Base-by-base conservation (phyloP, 2,797 vertebrate genomes). In the Gambelia wislizenii region DNA sequence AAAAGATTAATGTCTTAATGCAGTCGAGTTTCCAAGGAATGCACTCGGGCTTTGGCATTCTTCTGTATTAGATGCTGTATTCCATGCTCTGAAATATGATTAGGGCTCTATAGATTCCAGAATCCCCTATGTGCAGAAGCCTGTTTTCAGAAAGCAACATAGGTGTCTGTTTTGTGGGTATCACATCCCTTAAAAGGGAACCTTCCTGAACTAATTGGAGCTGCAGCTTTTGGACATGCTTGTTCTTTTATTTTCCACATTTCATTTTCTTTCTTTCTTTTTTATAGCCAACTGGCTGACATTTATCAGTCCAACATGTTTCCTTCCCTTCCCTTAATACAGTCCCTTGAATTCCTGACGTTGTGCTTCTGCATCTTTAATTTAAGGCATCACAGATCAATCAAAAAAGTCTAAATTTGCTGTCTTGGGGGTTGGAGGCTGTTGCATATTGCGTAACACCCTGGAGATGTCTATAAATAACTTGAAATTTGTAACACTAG, bases 381-480 rank as follows among this genome's bases (percentile, higher is more conserved):
- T 0, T 0, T 5, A 87, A 79, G 5, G 54, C 87, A 88, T 81
- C 74, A 0, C 0, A 1, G 86, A 86, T 0, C 0, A 56, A 91
- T 33, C 84, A 77, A 89, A 91, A 91, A 78, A 79, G 76, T 22
- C 78, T 92, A 92, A 25, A 89, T 91, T 86, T 91, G 27, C 81
- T 89, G 49, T 33, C 76, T 93, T 93, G 74, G 47, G 81, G 61
- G 88, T 61, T 89, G 59, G 77, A 89, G 47, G 47, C 83, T 89
- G 75, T 92, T 94, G 81, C 49, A 82, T 0, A 85, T 98, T 97
- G 97, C 96, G 92, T 97, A 98, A 97, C 92, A 94, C 95, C 82
- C 94, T 89, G 93, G 96, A 93, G 96, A 95, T 92, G 95, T 96
- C 97, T 98, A 97, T 97, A 97, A 98, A 98, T 98, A 98, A 96